Base-by-base conservation (phyloP, 2,797 vertebrate genomes). In the Myotis pilosus region DNA sequence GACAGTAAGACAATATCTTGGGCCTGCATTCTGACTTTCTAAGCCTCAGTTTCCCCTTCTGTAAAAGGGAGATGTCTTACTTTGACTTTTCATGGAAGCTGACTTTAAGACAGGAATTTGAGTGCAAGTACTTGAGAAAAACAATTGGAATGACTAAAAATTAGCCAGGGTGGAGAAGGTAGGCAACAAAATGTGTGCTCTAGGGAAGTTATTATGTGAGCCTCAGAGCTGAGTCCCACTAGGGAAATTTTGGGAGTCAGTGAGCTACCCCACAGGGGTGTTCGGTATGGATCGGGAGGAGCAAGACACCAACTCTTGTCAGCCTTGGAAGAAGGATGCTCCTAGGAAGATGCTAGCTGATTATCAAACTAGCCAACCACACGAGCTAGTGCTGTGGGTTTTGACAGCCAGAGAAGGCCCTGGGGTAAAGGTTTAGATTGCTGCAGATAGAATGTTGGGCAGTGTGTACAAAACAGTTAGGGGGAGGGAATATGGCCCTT, bases 121-220 rank as follows among this genome's bases (percentile, higher is more conserved):
- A 74, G 30, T 71, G 8, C 4, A 80, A 36, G 38, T 10, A 51
- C 3, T 60, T 33, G 71, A 20, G 51, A 47, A 44, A 41, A 17
- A 3, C n/a, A 75, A 7, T 62, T 60, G 3, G 16, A 55, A 11
- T 38, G 20, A 87, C 6, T 51, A 33, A 57, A 44, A 38, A 19
- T 84, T n/a, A 62, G 16, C 23, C 17, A 17, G 25, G 10, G 38
- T 62, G 9, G 17, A 28, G 17, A 81, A 51, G 1, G 16, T 0
- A 30, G 69, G 8, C 47, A 72, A 68, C 2, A 49, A 25, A 83
- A 30, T 22, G 16, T 76, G 44, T 41, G 16, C 60, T 78, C 55
- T 28, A 5, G 23, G 30, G 19, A 1, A 7, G 1, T 25, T 68
- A 33, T 8, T 4, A n/a, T 1, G 5, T 4, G n/a, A 53, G 6